These are phyloP conservation scores for Antheraea mylitta DNA, from an alignment of 1,140 invertebrate species.

Conservation along the genomic window DNA sequence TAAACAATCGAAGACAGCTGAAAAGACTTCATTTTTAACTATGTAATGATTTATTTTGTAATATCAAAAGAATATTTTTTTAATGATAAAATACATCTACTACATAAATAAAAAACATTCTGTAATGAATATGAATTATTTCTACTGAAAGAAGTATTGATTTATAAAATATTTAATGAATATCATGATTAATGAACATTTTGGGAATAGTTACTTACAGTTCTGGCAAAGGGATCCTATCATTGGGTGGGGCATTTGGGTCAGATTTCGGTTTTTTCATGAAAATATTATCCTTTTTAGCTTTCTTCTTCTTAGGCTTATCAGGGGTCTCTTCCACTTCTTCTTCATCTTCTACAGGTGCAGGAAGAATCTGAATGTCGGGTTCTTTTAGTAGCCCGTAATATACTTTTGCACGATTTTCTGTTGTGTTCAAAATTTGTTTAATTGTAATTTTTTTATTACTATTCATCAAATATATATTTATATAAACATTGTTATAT, in stretches of 20 bases:
- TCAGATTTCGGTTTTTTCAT: slow-evolving; percentile 98
- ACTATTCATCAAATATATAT: no score
- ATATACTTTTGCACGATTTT: slow-evolving; percentile 96
- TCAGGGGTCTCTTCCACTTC: slow-evolving; percentile 87
- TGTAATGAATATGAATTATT: no score
- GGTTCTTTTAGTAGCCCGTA: slow-evolving; percentile 97
- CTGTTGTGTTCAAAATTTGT: slow-evolving; percentile 73
- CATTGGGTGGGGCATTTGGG: slow-evolving; percentile 95
- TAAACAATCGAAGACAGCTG: no score
- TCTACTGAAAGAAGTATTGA: no score
- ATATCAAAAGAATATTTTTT: no score
- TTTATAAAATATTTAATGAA: background rate
- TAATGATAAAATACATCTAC: no score
- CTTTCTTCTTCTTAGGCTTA: slow-evolving; percentile 97
- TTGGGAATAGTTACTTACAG: slow-evolving; percentile 80
- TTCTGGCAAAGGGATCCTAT: slow-evolving; percentile 95
- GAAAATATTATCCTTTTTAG: slow-evolving; percentile 95
- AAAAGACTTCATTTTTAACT: no score
- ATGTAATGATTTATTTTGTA: no score
- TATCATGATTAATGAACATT: background rate
- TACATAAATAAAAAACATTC: no score
- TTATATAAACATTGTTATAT: no score
- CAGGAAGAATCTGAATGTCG: slow-evolving; percentile 86
- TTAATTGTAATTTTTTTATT: background rate
- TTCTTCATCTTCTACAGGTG: slow-evolving; percentile 90